Conservation (phyloP, 2,113 vertebrate genomes). For the Monopterus albus region DNA sequence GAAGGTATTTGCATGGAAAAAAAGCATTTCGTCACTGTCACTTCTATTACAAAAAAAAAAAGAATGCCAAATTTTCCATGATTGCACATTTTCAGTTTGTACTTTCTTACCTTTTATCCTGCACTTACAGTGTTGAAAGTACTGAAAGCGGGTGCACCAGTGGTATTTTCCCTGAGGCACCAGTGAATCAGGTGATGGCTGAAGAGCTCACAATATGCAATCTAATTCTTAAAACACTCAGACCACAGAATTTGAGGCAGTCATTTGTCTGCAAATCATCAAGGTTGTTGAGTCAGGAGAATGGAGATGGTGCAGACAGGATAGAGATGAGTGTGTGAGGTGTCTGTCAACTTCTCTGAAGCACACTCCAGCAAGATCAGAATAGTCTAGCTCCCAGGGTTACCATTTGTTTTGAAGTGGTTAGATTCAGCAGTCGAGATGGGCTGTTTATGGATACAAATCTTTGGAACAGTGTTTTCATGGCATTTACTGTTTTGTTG, state of each 20-base stretch:
- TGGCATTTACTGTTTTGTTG: not conserved
- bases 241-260: not conserved
- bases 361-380: not conserved
- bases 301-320: not conserved
- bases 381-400: not conserved
- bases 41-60: too few relatives aligned
- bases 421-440: not conserved
- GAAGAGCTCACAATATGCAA: not conserved
- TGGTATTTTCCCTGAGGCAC: not conserved
- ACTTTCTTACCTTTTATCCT: too few relatives aligned
- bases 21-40: too few relatives aligned
- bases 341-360: not conserved
- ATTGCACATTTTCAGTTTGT: too few relatives aligned
- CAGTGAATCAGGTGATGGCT: not conserved
- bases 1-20: too few relatives aligned
- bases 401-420: not conserved
- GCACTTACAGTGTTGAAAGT: too few relatives aligned
- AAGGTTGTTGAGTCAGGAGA: not conserved
- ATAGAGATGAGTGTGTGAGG: not conserved
- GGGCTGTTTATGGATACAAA: not conserved
- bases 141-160: too few relatives aligned
- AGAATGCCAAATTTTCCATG: too few relatives aligned
- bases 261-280: not conserved
- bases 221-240: not conserved
- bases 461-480: not conserved